Evolutionary conservation across 2,797 vertebrate genomes (phyloP).

Genomic region (Lepus townsendii): DNA sequence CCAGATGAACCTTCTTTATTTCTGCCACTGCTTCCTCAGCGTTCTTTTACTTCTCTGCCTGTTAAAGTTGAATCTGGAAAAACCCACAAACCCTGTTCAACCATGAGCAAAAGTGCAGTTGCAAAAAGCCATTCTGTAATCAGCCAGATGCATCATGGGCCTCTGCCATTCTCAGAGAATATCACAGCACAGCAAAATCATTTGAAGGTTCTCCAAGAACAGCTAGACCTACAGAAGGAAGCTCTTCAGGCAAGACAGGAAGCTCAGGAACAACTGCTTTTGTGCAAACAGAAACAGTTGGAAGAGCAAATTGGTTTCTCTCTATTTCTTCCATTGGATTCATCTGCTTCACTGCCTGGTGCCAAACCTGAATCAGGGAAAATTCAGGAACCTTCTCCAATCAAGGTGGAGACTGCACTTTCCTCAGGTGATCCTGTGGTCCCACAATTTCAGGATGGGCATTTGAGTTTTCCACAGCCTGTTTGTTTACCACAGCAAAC

Average conservation of each 20-base stretch:
- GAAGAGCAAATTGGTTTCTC: slow-evolving; percentile 78
- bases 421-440: not conserved
- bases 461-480: slow-evolving; percentile 54
- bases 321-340: slow-evolving; percentile 52
- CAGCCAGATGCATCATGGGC: slow-evolving; percentile 75
- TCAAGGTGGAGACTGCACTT: not conserved
- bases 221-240: slow-evolving; percentile 87
- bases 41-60: slow-evolving; percentile 64
- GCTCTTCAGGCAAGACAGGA: slow-evolving; percentile 86
- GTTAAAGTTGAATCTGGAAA: slow-evolving; percentile 53
- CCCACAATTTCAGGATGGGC: not conserved
- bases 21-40: slow-evolving; percentile 60
- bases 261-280: slow-evolving; percentile 85
- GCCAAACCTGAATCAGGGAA: slow-evolving; percentile 26
- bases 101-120: slow-evolving; percentile 21
- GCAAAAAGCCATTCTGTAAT: slow-evolving; percentile 77
- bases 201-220: slow-evolving; percentile 87
- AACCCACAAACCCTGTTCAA: slow-evolving; percentile 61
- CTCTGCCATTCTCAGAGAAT: slow-evolving; percentile 84
- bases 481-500: slow-evolving; percentile 7
- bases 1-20: slow-evolving; percentile 45
- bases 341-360: not conserved
- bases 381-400: slow-evolving; percentile 52
- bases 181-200: slow-evolving; percentile 86
- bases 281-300: slow-evolving; percentile 85